phyloP scores from a whole-genome alignment of 1,140 invertebrate species.

The Drosophila oshimai region DNA sequence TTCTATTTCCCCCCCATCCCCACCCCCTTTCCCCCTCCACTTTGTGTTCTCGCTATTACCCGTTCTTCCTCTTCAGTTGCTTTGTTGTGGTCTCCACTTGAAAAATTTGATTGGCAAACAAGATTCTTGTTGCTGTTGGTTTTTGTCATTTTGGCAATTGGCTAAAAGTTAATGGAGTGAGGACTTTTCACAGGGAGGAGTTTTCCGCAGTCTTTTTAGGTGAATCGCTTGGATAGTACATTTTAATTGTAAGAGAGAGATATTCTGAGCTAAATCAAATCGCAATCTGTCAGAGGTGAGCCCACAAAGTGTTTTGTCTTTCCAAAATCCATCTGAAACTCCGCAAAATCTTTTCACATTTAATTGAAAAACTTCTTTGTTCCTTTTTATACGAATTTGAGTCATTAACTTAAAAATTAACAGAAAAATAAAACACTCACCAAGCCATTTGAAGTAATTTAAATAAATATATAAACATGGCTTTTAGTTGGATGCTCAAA shows the following conservation, averaged over 20 bases:
- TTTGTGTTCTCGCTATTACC: conserved; percentile 20
- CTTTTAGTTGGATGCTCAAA: too few species aligned
- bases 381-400: too few species aligned
- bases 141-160: conserved; percentile 35
- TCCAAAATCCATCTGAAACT: background rate
- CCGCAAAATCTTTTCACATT: background rate
- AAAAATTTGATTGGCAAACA: conserved; percentile 47
- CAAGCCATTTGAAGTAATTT: too few species aligned
- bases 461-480: too few species aligned
- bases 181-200: background rate
- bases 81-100: conserved; percentile 44
- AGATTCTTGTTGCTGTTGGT: conserved; percentile 25
- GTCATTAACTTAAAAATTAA: too few species aligned
- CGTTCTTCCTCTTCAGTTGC: conserved; percentile 7
- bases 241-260: conserved; percentile 18
- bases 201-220: conserved; percentile 1
- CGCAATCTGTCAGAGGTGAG: background rate
- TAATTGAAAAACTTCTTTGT: too few species aligned
- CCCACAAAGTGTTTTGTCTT: background rate
- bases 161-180: conserved; percentile 28
- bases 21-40: background rate
- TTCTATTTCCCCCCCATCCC: background rate
- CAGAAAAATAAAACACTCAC: too few species aligned
- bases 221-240: conserved; percentile 7
- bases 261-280: background rate